Evolutionary conservation across 2,888 invertebrate species (phyloP).

Genomic region (Microplitis manilae): DNA sequence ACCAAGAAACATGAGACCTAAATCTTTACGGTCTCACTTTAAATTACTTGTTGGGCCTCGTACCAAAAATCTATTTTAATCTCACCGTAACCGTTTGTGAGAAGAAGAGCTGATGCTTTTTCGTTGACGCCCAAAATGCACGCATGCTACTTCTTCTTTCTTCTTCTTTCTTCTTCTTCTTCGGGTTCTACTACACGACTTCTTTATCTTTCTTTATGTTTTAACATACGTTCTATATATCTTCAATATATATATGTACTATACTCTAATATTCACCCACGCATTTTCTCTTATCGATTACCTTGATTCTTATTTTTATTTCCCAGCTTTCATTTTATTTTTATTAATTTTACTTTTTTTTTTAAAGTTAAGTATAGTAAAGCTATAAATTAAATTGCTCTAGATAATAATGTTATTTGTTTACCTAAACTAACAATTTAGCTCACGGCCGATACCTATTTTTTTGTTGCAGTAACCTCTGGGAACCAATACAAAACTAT

Average conservation of each 20-base stretch:
- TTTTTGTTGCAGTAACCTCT: constrained; percentile 70
- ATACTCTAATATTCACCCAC: neutral
- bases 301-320: neutral
- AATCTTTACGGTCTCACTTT: constrained; percentile 28
- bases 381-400: neutral
- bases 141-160: constrained; percentile 16
- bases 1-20: constrained; percentile 14
- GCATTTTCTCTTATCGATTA: constrained; percentile 1
- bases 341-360: neutral
- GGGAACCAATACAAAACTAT: constrained; percentile 69
- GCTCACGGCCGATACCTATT: constrained; percentile 44
- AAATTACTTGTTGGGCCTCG: constrained; percentile 38
- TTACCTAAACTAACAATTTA: constrained; percentile 14
- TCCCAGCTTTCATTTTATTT: neutral
- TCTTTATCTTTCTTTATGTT: constrained; percentile 23
- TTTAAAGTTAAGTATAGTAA: neutral
- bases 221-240: neutral
- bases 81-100: neutral
- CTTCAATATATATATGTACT: no score
- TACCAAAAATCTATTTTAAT: constrained; percentile 42
- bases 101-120: constrained; percentile 1
- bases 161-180: neutral
- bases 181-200: neutral
- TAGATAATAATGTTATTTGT: neutral
- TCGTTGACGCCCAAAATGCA: constrained; percentile 31